Evolutionary conservation across 2,113 vertebrate species (phyloP), one percentile per base, ranked within the genome.

Genomic region (Periophthalmodon schlosseri): DNA sequence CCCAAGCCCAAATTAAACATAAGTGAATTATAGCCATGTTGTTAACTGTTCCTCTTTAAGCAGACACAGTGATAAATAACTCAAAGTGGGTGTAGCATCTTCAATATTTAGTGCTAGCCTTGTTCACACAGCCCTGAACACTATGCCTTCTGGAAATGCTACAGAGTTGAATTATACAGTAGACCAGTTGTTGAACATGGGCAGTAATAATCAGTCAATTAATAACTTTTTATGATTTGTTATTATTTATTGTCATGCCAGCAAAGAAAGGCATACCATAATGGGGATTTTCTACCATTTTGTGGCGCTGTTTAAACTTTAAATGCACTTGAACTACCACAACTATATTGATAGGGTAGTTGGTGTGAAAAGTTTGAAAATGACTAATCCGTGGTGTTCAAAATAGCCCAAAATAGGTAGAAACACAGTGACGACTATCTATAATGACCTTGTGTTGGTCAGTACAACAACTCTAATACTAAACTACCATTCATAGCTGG

Each of bases 31-130:
- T n/a, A 65, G 33, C 36, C 63, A 13, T 65, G 63, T 39, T n/a
- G 34, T 60, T 34, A 34, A 63, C 60, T 63, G 60, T 65, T 65
- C 63, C 63, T 65, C 63, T 65, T 65, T 65, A 65, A 39, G 63
- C 63, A 39, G 61, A 64, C 61, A 64, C 18, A 65, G 63, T 44
- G 63, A 65, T 65, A 39, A 65, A 65, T 65, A 39, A 65, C 63
- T 65, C 34, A 65, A 39, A 65, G 57, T 60, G 57, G 57, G 57
- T 24, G 57, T 24, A 28, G 34, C 63, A 44, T 65, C 63, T 65
- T 65, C 63, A 65, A 39, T 65, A 39, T 65, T 65, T 65, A 64
- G 61, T 64, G 61, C 61, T 64, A 4, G 15, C 28, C 61, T 11
- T 64, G 61, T 64, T 34, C 61, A 64, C 61, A 65, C 34, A 39